These are phyloP conservation scores for Amia ocellicauda DNA, from an alignment of 2,113 vertebrate genomes.

Conservation along the genomic window DNA sequence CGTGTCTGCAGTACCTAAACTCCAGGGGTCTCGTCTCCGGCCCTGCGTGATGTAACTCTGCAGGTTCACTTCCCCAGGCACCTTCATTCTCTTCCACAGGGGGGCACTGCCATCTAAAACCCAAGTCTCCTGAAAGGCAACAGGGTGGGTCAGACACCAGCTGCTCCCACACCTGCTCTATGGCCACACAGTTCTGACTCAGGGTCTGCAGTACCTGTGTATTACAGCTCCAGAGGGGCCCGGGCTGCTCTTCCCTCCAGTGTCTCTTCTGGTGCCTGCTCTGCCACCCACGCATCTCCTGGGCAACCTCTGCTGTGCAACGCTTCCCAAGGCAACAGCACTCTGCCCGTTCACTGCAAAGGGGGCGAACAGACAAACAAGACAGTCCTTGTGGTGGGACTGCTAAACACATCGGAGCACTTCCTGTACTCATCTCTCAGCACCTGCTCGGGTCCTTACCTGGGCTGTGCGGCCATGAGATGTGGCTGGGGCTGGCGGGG, in stretches of 20 bases:
- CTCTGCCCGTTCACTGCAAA: too few species aligned
- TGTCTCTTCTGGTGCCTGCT: slow-evolving; percentile 2
- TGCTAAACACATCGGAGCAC: not conserved
- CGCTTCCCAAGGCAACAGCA: too few species aligned
- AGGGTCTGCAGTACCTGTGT: too few species aligned
- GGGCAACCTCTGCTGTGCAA: too few species aligned
- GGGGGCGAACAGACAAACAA: too few species aligned
- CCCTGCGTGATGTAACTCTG: not conserved
- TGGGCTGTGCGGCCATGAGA: too few species aligned
- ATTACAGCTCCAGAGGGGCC: not conserved
- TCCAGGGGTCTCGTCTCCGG: slow-evolving; percentile 1
- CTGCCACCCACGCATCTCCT: not conserved
- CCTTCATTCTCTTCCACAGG: slow-evolving; percentile 12
- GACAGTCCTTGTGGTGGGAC: too few species aligned
- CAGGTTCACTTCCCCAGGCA: not conserved
- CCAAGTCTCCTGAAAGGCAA: not conserved
- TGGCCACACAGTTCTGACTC: not conserved
- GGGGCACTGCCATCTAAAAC: slow-evolving; percentile 1
- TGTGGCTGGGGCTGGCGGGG: not conserved
- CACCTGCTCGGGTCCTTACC: too few species aligned
- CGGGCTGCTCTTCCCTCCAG: not conserved
- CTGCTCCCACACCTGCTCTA: not conserved
- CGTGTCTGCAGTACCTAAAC: slow-evolving; percentile 28
- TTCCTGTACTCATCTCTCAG: not conserved
- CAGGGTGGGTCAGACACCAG: not conserved